A percentile compares a stretch with the other conserved stretches of the same genome.
These are phyloP conservation scores for Drosophila auraria DNA, from an alignment of 1,140 invertebrate genomes.

Conservation along the genomic window DNA sequence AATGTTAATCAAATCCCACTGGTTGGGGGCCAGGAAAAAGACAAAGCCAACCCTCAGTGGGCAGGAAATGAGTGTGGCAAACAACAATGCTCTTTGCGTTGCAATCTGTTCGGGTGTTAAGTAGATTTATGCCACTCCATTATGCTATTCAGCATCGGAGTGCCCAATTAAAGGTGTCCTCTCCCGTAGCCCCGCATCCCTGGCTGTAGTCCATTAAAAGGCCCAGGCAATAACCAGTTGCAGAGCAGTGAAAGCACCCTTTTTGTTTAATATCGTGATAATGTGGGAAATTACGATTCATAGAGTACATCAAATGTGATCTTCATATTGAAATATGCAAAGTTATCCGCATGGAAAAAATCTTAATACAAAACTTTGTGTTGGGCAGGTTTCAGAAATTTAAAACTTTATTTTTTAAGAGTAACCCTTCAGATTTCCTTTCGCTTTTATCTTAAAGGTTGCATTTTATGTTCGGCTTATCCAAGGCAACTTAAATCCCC, in stretches of 20 bases:
- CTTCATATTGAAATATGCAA: too few relatives aligned
- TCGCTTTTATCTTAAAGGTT: not conserved
- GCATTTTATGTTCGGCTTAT: constrained; percentile 10
- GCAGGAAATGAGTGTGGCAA: not conserved
- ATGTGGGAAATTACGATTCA: not conserved
- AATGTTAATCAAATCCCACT: constrained; percentile 60
- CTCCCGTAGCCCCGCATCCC: not conserved
- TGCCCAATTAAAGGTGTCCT: constrained; percentile 37
- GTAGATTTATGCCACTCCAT: constrained; percentile 50
- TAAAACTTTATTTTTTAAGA: not conserved
- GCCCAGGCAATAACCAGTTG: not conserved
- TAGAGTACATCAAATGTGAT: too few relatives aligned
- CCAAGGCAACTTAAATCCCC: not conserved
- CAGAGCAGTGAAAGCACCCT: not conserved
- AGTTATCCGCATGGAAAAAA: too few relatives aligned
- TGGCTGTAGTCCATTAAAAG: constrained; percentile 11
- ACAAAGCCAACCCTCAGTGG: constrained; percentile 18
- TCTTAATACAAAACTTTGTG: not conserved
- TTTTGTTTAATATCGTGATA: constrained; percentile 18
- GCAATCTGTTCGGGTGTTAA: constrained; percentile 40
- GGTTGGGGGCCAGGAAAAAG: constrained; percentile 15
- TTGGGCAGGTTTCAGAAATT: too few relatives aligned
- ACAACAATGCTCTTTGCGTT: constrained; percentile 45
- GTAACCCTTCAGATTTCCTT: not conserved
- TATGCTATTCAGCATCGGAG: constrained; percentile 35